These are phyloP conservation scores for Periophthalmus modestus DNA, from an alignment of 2,113 vertebrate species.

Conservation along the genomic window DNA sequence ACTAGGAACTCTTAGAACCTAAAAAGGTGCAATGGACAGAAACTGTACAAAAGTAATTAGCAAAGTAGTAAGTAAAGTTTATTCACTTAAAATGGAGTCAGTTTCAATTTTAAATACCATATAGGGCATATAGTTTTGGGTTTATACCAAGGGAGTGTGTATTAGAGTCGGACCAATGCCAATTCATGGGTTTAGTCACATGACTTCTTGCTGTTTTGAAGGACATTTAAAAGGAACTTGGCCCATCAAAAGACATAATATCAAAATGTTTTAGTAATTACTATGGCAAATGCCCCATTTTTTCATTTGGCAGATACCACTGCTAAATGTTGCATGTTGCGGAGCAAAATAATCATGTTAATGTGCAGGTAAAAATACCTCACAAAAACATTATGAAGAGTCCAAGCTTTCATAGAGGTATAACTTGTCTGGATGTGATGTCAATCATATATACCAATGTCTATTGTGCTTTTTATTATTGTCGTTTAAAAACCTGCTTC, in stretches of 20 bases:
- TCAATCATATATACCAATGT: not conserved
- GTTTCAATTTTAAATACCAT: not conserved
- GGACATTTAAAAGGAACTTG: no score
- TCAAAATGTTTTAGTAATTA: no score
- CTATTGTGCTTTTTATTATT: no score
- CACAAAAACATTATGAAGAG: not conserved
- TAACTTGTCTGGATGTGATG: not conserved
- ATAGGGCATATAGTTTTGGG: not conserved
- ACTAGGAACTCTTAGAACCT: not conserved
- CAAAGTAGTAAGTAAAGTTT: not conserved
- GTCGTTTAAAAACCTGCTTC: not conserved
- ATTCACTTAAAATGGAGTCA: no score
- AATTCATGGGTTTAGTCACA: no score
- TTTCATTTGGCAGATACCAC: not conserved
- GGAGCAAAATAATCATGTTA: not conserved
- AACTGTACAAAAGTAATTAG: not conserved
- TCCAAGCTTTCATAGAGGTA: not conserved
- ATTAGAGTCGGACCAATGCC: no score
- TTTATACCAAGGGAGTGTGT: no score
- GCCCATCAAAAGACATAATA: no score
- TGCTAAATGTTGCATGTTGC: not conserved
- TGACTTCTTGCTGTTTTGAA: no score
- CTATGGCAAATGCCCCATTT: no score
- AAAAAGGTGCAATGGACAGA: not conserved
- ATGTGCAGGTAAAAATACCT: not conserved